These are phyloP conservation scores for Sipunculus nudus DNA, from an alignment of 2,888 invertebrate species.

Conservation along the genomic window DNA sequence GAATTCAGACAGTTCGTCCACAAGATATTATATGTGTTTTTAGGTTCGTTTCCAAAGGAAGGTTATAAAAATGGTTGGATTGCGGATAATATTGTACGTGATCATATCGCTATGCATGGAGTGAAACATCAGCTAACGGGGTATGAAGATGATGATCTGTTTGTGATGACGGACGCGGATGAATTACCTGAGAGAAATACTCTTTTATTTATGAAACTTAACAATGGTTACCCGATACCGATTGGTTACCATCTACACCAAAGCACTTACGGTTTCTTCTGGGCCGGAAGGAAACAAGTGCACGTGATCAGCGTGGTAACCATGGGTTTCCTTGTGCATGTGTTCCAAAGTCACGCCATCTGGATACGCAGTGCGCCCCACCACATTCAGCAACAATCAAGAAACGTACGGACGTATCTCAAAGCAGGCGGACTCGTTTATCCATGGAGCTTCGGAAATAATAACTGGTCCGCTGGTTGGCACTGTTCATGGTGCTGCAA, in stretches of 20 bases:
- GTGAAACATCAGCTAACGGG: conserved; percentile 9
- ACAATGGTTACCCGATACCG: conserved; percentile 13
- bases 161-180: conserved; percentile 13
- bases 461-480: conserved; percentile 3
- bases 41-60: conserved; percentile 11
- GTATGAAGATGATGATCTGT: conserved; percentile 10
- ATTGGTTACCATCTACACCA: conserved; percentile 8
- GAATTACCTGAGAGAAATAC: conserved; percentile 12
- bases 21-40: conserved; percentile 9
- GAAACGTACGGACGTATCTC: not conserved
- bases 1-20: no score
- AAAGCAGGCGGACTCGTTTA: not conserved
- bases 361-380: not conserved
- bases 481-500: conserved; percentile 19
- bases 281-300: not conserved
- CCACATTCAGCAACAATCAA: not conserved
- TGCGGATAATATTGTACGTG: not conserved
- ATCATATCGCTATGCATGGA: conserved; percentile 10
- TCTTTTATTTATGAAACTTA: conserved; percentile 14
- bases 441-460: conserved; percentile 2
- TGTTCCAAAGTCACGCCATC: conserved; percentile 6
- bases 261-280: conserved; percentile 13
- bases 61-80: conserved; percentile 14
- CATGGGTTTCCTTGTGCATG: conserved; percentile 2
- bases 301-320: conserved; percentile 1